Evolutionary conservation across 2,797 vertebrate genomes (phyloP).

Genomic region (Bryconaethiops microstoma): DNA sequence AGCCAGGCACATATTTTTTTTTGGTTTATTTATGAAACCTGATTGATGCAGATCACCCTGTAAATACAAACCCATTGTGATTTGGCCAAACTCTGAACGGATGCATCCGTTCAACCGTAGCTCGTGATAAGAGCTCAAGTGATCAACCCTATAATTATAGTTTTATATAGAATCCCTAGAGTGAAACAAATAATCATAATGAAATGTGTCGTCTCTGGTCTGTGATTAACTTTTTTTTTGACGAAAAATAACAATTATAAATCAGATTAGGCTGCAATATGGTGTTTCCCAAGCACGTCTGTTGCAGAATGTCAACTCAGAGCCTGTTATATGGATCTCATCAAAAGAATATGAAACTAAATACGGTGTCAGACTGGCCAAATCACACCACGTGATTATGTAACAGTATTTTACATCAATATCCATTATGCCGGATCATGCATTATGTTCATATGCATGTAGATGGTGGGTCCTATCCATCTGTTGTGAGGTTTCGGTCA

Average conservation of each 20-base stretch:
- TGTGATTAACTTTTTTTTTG: slow-evolving; percentile 45
- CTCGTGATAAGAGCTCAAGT: slow-evolving; percentile 18
- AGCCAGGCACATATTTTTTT: background rate
- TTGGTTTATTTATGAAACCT: background rate
- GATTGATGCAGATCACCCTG: background rate
- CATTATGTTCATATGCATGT: slow-evolving; percentile 20
- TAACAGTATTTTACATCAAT: slow-evolving; percentile 16
- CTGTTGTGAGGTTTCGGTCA: slow-evolving; percentile 21
- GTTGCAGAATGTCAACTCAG: too few species aligned
- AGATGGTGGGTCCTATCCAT: background rate
- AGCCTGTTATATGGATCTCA: too few species aligned
- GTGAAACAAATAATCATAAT: slow-evolving; percentile 50
- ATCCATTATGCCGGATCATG: slow-evolving; percentile 14
- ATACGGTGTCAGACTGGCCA: background rate
- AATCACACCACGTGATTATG: slow-evolving; percentile 17
- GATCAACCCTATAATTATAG: slow-evolving; percentile 48
- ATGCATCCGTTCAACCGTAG: slow-evolving; percentile 27
- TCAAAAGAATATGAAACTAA: slow-evolving; percentile 34
- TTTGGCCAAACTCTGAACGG: slow-evolving; percentile 15
- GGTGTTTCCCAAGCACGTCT: background rate
- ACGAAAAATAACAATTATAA: slow-evolving; percentile 47
- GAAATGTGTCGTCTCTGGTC: slow-evolving; percentile 40
- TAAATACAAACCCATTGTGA: background rate
- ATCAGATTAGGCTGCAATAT: slow-evolving; percentile 19
- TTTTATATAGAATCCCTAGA: slow-evolving; percentile 28